Evolutionary conservation across 2,797 vertebrate species (phyloP), one percentile per base, ranked within the genome.

Genomic region (Rhinatrema bivittatum): DNA sequence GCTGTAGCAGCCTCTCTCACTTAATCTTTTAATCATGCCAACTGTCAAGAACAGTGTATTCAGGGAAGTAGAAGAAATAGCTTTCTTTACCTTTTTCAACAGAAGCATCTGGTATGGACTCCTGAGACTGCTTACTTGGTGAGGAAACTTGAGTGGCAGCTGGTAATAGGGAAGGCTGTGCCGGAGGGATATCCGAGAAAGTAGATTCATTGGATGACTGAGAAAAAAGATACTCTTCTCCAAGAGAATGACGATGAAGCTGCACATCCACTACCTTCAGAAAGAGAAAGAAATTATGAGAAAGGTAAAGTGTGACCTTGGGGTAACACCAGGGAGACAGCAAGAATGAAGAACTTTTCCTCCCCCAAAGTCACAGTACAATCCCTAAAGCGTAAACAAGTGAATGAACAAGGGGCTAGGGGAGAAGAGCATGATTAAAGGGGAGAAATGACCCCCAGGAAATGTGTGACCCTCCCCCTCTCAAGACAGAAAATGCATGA

Each of bases 261-360:
- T 98, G 95, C 61, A 99, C 94, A 41, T 99, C 96, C 48, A 99
- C 94, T 34, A 99, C 96, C 96, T 99, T 45, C 25, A 70, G 24
- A 46, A 55, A 21, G 0, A 39, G 27, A 10, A 18, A 5, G 43
- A 39, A 46, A 11, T n/a, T n/a, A n/a, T n/a, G 9, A 36, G 1
- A 3, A 36, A 4, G 12, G 41, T 5, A 34, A 10, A 3, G 18
- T 8, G 29, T 22, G 7, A 14, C 17, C n/a, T n/a, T 4, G n/a
- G 16, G 7, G 25, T n/a, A n/a, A n/a, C n/a, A n/a, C n/a, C n/a
- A n/a, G n/a, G n/a, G n/a, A n/a, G n/a, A n/a, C n/a, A n/a, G n/a
- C n/a, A n/a, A n/a, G n/a, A n/a, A n/a, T n/a, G n/a, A n/a, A n/a
- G n/a, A n/a, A n/a, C n/a, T n/a, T n/a, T n/a, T n/a, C n/a, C n/a